A percentile compares a stretch with the other conserved stretches of the same genome.
These are phyloP conservation scores for Pangasius krempfi DNA, from an alignment of 2,797 vertebrate species.

Conservation along the genomic window DNA sequence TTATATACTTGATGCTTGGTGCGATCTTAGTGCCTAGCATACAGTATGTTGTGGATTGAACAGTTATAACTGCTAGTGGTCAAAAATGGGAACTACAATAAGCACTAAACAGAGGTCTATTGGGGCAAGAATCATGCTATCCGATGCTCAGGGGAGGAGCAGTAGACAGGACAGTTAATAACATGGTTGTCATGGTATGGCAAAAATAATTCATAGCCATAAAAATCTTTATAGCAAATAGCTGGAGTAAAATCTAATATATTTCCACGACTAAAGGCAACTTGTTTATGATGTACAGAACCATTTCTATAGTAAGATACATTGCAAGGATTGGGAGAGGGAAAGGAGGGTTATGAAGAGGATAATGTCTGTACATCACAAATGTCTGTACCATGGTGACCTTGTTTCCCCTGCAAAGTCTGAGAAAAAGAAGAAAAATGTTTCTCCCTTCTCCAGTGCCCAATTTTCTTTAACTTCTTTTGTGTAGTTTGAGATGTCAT, in stretches of 20 bases:
- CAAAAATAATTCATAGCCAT: background rate
- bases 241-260: background rate
- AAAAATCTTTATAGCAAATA: background rate
- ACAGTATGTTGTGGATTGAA: background rate
- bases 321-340: background rate
- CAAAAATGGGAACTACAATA: background rate
- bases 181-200: background rate
- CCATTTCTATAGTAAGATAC: background rate
- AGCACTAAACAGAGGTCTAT: background rate
- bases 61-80: background rate
- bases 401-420: background rate
- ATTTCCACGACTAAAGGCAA: background rate
- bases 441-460: background rate
- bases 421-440: background rate
- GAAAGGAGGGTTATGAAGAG: background rate
- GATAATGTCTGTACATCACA: background rate
- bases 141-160: background rate
- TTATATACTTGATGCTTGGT: background rate
- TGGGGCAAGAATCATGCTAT: background rate
- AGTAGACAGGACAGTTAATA: background rate
- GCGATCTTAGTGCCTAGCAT: background rate
- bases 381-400: background rate
- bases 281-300: background rate
- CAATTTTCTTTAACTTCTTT: background rate
- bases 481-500: background rate